These are phyloP conservation scores for Ricordea florida DNA, from an alignment of 92 coral and sea anemone species.

Conservation along the genomic window DNA sequence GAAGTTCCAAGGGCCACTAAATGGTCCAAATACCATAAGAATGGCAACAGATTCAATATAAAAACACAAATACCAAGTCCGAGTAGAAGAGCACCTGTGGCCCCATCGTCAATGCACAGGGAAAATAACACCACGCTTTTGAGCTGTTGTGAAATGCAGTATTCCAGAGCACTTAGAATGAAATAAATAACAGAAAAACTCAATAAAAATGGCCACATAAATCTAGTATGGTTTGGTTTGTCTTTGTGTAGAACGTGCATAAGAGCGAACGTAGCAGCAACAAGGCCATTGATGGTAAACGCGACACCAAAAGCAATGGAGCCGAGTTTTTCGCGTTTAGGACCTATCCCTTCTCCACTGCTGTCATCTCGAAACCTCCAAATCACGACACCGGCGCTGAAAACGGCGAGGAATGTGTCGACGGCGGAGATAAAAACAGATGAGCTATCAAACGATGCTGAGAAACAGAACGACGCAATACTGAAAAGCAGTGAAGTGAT, in stretches of 20 bases:
- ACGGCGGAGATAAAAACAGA: conserved; percentile 6
- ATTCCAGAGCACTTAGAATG: neutral
- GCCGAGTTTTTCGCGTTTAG: neutral
- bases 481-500: neutral
- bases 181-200: neutral
- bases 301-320: conserved; percentile 13
- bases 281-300: neutral
- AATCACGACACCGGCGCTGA: neutral
- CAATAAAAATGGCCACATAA: neutral
- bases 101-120: conserved; percentile 4
- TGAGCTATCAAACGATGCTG: neutral
- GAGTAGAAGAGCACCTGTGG: neutral
- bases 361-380: neutral
- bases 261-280: neutral
- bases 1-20: neutral
- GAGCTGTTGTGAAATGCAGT: neutral
- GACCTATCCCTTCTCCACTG: neutral
- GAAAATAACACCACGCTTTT: conserved; percentile 5
- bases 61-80: neutral
- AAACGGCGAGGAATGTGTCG: neutral
- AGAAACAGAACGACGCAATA: neutral
- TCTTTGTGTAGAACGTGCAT: neutral
- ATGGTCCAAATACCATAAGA: conserved; percentile 13
- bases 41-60: neutral
- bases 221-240: neutral